Base-by-base conservation (phyloP, 2,888 invertebrate species). In the Drosophila nr. fundita region DNA sequence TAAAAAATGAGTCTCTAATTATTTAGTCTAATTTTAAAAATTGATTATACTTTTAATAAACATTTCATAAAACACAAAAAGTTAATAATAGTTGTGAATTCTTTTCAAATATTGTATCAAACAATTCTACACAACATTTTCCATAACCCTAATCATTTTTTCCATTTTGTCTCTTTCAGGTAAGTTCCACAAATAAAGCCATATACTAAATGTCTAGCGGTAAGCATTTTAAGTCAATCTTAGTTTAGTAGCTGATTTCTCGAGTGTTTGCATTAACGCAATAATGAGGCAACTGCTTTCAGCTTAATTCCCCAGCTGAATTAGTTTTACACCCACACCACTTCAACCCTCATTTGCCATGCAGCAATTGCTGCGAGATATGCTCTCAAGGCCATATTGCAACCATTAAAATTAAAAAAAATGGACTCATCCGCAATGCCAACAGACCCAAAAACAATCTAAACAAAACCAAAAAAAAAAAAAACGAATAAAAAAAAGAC, bases 391-490 rank as follows among this genome's bases (percentile, higher is more conserved):
- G 67, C 29, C 36, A 67, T 36, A 36, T 36, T 64, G 63, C 63
- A 24, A 30, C n/a, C 42, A 58, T 52, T 54, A 30, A 50, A 62
- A 45, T 55, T 57, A 32, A 45, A 18, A 36, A 38, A 13, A 66
- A 57, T 18, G 15, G 13, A 4, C n/a, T 11, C 24, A n/a, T 24
- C 40, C 29, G 21, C 5, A 13, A 5, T n/a, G 8, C 15, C 10
- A 42, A 50, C 18, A 42, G 52, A 36, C 34, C 57, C 30, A 36
- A 57, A 50, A 68, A 57, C 70, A 69, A 69, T 60, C 70, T 48
- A 62, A 71, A 62, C 50, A 57, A 70, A 70, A 70, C 1, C 1
- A 10, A 11, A 4, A 13, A 21, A 8, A 36, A 36, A 6, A 54
- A 36, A 2, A 50, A 15, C 0, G n/a, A 18, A 18, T 1, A 11